Base-by-base conservation (phyloP, 2,888 invertebrate genomes). In the Habrosyne pyritoides region DNA sequence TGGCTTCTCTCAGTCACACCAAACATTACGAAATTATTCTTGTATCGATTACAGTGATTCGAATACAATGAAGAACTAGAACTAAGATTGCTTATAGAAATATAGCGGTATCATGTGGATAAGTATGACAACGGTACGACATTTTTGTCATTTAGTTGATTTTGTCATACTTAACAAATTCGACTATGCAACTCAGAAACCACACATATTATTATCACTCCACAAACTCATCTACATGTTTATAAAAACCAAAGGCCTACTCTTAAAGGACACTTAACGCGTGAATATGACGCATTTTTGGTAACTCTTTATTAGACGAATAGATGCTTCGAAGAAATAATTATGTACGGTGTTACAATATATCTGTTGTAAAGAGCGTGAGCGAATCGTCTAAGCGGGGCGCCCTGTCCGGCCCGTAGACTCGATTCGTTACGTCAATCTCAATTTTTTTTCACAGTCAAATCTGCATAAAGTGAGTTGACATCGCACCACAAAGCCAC, bases 361-460 rank as follows among this genome's bases (percentile, higher is more conserved):
- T 86, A 81, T 86, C 83, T 79, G 82, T 78, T 73, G 67, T 72
- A 66, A 72, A 84, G 83, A 84, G 84, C 83, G 78, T 81, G 75
- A 74, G 72, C 73, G 76, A 74, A 75, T 64, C 69, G 71, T 67
- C 83, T 81, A 81, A 66, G 85, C 88, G 87, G 87, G 89, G 89
- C 85, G 87, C 86, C 89, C 79, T 77, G 77, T 71, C 64, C 61
- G 36, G 59, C 60, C 66, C 61, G 60, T 75, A 67, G 67, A 69
- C 65, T 78, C 84, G 85, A 91, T 91, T 91, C 91, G 91, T 91
- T 91, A 91, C 92, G 89, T 91, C 92, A 89, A 89, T 91, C 91
- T 89, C 77, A 55, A 70, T 64, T 67, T 83, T 90, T 89, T 90
- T 90, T 86, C 76, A 78, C 76, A 78, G 77, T 66, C 73, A 82